phyloP scores from a whole-genome alignment of 2,797 vertebrate genomes.

The Notolepis coatsorum region DNA sequence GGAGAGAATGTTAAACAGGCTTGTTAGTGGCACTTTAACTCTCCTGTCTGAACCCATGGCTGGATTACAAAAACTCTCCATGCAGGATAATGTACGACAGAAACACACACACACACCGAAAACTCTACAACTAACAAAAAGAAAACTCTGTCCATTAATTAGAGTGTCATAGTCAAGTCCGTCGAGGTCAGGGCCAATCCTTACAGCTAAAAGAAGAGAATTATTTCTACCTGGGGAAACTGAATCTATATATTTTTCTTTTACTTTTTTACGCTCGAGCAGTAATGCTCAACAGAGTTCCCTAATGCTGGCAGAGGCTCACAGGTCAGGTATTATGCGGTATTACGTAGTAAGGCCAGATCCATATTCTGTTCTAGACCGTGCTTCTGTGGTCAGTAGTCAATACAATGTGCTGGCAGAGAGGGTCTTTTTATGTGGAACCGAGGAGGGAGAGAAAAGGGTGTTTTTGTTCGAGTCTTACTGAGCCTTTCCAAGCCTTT shows the following conservation, averaged over 20 bases:
- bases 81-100: constrained; percentile 73
- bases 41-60: constrained; percentile 78
- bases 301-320: constrained; percentile 62
- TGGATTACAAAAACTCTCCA: constrained; percentile 81
- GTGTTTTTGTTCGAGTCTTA: constrained; percentile 49
- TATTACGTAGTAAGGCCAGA: constrained; percentile 48
- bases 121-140: constrained; percentile 51
- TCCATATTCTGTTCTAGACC: constrained; percentile 43
- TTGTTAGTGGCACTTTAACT: constrained; percentile 87
- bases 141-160: constrained; percentile 73
- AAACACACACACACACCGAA: constrained; percentile 39
- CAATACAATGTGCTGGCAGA: constrained; percentile 42
- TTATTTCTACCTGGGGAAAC: constrained; percentile 70
- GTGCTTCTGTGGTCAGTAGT: constrained; percentile 45
- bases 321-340: constrained; percentile 57
- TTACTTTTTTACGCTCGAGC: constrained; percentile 62
- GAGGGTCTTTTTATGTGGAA: constrained; percentile 47
- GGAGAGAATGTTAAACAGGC: constrained; percentile 86
- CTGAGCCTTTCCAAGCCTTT: constrained; percentile 46
- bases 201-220: constrained; percentile 63
- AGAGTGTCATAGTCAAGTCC: constrained; percentile 66
- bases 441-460: constrained; percentile 40
- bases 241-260: too few relatives aligned
- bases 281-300: constrained; percentile 70
- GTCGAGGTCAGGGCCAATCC: constrained; percentile 65